Evolutionary conservation across 2,888 invertebrate species (phyloP).

Genomic region (Laothoe populi): DNA sequence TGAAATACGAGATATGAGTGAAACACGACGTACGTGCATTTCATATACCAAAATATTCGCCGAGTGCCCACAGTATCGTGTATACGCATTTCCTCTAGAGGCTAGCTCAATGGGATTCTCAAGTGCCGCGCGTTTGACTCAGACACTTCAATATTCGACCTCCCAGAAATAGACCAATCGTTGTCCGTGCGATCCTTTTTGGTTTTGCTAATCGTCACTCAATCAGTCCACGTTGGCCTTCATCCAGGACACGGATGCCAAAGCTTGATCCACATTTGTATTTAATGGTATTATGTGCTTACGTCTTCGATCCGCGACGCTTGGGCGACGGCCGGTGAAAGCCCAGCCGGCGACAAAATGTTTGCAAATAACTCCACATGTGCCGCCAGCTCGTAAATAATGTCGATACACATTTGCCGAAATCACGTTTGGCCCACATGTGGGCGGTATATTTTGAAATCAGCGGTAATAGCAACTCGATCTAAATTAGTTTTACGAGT

Average conservation of each 20-base stretch:
- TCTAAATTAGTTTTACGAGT: constrained; percentile 81
- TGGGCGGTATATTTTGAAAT: constrained; percentile 32
- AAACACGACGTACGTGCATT: neutral
- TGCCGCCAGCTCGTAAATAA: constrained; percentile 31
- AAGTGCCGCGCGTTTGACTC: constrained; percentile 72
- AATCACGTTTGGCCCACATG: constrained; percentile 3
- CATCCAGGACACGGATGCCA: constrained; percentile 73
- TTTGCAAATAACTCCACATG: constrained; percentile 40
- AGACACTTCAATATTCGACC: constrained; percentile 73
- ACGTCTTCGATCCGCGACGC: constrained; percentile 39
- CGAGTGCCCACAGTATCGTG: constrained; percentile 53
- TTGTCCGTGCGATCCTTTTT: constrained; percentile 73
- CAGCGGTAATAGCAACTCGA: constrained; percentile 53
- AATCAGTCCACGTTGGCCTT: constrained; percentile 74
- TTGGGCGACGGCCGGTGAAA: constrained; percentile 38
- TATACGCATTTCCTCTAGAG: constrained; percentile 72
- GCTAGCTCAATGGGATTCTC: constrained; percentile 72
- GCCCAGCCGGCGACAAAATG: constrained; percentile 38
- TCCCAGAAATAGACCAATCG: constrained; percentile 75
- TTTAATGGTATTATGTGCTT: constrained; percentile 63
- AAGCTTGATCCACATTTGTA: constrained; percentile 63
- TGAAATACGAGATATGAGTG: constrained; percentile 11
- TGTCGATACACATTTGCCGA: constrained; percentile 12
- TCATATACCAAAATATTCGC: constrained; percentile 45
- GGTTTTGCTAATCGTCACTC: constrained; percentile 76